phyloP scores from a whole-genome alignment of 2,888 invertebrate species.

The Epinotia nisella region DNA sequence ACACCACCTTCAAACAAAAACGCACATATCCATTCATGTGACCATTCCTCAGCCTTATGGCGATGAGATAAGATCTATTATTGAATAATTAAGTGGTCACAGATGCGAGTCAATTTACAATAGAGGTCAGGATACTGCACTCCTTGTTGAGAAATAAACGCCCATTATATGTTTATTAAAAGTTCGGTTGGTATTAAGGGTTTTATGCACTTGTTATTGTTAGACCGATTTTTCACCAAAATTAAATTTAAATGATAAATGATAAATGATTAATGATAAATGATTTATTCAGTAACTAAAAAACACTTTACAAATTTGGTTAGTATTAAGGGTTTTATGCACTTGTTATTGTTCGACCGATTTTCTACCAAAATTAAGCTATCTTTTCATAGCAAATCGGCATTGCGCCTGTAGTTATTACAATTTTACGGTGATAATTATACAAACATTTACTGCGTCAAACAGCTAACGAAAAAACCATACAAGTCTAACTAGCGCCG shows the following conservation, averaged over 20 bases:
- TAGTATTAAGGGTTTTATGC: not conserved
- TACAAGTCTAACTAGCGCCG: too few relatives aligned
- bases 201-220: not conserved
- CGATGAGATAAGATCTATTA: not conserved
- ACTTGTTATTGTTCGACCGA: too few relatives aligned
- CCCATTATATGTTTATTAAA: not conserved
- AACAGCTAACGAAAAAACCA: too few relatives aligned
- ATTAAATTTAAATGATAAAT: too few relatives aligned
- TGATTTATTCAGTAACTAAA: too few relatives aligned
- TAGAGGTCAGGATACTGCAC: not conserved
- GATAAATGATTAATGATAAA: too few relatives aligned
- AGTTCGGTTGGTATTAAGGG: conserved; percentile 1
- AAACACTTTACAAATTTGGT: not conserved
- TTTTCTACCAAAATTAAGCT: not conserved
- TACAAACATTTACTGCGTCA: too few relatives aligned
- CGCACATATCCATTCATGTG: not conserved
- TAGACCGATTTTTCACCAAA: not conserved
- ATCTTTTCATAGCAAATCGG: too few relatives aligned
- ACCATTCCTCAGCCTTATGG: not conserved
- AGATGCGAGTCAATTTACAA: not conserved
- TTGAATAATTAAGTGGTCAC: too few relatives aligned
- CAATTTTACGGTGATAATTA: too few relatives aligned
- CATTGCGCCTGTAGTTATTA: too few relatives aligned
- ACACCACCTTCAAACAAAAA: conserved; percentile 3
- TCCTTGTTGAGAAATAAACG: not conserved